These are phyloP conservation scores for Unio delphinus DNA, from an alignment of 2,888 invertebrate species.

Conservation along the genomic window DNA sequence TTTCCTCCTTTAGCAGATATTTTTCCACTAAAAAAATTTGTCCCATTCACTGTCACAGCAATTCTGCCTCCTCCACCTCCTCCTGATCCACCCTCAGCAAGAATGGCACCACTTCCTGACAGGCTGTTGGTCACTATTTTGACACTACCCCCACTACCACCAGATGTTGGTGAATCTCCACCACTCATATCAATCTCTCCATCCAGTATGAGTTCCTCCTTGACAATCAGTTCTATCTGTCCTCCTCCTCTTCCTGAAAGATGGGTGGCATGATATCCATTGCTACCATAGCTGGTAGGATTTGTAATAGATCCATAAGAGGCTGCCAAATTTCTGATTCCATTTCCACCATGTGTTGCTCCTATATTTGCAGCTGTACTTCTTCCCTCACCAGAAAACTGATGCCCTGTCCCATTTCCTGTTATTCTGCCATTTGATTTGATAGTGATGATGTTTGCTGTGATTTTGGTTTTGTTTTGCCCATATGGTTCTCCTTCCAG, in stretches of 20 bases:
- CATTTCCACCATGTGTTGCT: constrained; percentile 48
- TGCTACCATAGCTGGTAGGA: constrained; percentile 52
- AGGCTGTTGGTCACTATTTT: constrained; percentile 26
- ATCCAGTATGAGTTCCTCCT: constrained; percentile 21
- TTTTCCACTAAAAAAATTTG: constrained; percentile 17
- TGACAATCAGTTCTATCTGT: constrained; percentile 36
- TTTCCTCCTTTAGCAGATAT: constrained; percentile 10
- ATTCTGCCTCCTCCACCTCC: constrained; percentile 50
- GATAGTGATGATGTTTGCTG: constrained; percentile 32
- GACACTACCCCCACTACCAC: constrained; percentile 54
- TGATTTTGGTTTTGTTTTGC: constrained; percentile 35
- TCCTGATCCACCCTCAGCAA: constrained; percentile 36
- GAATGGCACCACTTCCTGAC: constrained; percentile 39
- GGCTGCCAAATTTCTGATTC: constrained; percentile 24
- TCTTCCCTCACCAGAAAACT: constrained; percentile 34
- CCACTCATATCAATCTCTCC: constrained; percentile 42
- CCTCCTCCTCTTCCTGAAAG: constrained; percentile 42
- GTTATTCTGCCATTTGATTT: constrained; percentile 36
- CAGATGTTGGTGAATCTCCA: constrained; percentile 14
- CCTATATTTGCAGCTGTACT: constrained; percentile 23
- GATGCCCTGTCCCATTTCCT: constrained; percentile 43
- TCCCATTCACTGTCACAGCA: too few relatives aligned
- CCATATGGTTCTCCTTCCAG: constrained; percentile 39
- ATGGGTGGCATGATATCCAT: constrained; percentile 32
- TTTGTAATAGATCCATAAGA: constrained; percentile 41